phyloP scores from a whole-genome alignment of 2,113 vertebrate species.

The Peromyscus maniculatus region DNA sequence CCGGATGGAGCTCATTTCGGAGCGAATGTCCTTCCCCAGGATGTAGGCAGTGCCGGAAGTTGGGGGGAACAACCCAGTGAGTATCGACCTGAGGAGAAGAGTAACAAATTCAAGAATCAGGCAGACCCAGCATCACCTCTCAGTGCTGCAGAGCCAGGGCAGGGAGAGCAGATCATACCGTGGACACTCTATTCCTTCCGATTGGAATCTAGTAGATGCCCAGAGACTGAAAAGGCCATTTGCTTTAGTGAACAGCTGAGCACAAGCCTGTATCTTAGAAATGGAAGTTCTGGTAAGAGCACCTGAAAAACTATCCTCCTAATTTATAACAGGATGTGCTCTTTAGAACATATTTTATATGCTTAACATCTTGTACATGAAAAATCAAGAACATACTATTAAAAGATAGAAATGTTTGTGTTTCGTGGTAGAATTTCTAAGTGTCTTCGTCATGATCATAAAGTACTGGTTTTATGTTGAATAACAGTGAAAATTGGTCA shows the following conservation, averaged over 20 bases:
- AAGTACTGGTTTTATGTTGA: conserved; percentile 10
- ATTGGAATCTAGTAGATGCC: not conserved
- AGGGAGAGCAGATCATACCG: not conserved
- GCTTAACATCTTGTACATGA: not conserved
- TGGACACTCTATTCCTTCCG: fast-evolving
- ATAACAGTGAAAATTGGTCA: not conserved
- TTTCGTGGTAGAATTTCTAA: not conserved
- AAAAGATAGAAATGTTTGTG: conserved; percentile 11
- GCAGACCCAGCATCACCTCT: fast-evolving
- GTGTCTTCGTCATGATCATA: not conserved
- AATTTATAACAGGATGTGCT: not conserved
- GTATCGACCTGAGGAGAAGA: conserved; percentile 93
- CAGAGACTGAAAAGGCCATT: not conserved
- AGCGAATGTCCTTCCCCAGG: conserved; percentile 95
- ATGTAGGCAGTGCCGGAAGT: conserved; percentile 98
- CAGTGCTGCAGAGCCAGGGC: not conserved
- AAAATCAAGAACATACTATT: conserved; percentile 48
- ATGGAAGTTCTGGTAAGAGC: not conserved
- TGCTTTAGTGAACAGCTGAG: not conserved
- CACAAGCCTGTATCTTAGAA: not conserved
- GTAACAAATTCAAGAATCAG: not conserved
- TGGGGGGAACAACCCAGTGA: conserved; percentile 97
- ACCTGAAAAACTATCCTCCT: conserved; percentile 20
- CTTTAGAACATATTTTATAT: not conserved
- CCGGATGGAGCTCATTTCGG: conserved; percentile 94